These are phyloP conservation scores for Thalassophryne amazonica DNA, from an alignment of 2,797 vertebrate species.

Conservation along the genomic window DNA sequence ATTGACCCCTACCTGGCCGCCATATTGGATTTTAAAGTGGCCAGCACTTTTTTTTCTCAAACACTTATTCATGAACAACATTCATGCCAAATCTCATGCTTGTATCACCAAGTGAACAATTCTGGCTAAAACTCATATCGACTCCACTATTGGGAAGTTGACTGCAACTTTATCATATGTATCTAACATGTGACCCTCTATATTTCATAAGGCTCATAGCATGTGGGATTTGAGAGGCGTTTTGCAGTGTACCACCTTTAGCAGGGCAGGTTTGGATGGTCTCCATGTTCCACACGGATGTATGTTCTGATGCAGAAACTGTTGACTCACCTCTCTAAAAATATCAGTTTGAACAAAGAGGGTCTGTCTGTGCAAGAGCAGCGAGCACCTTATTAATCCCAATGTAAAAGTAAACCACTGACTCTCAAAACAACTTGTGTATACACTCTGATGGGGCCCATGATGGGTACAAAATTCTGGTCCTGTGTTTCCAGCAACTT, in stretches of 20 bases:
- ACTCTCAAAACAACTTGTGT: constrained; percentile 49
- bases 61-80: no score
- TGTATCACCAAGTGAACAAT: no score
- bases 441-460: constrained; percentile 18
- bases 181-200: no score
- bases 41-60: no score
- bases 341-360: constrained; percentile 65
- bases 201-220: no score
- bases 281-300: constrained; percentile 53
- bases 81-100: no score
- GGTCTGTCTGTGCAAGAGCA: constrained; percentile 62
- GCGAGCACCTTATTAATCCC: constrained; percentile 59
- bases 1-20: no score
- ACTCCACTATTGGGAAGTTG: no score
- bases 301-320: constrained; percentile 65
- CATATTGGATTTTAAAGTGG: no score
- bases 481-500: constrained; percentile 5
- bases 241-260: constrained; percentile 21
- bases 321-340: constrained; percentile 70
- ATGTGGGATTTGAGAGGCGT: neutral
- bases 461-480: neutral
- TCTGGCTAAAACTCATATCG: no score
- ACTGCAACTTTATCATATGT: no score
- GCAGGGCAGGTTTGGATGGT: constrained; percentile 33
- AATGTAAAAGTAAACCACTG: constrained; percentile 49